A percentile compares a stretch with the other conserved stretches of the same genome.
Conservation (phyloP, 1,140 invertebrate species). For the Zaprionus nigranus region DNA sequence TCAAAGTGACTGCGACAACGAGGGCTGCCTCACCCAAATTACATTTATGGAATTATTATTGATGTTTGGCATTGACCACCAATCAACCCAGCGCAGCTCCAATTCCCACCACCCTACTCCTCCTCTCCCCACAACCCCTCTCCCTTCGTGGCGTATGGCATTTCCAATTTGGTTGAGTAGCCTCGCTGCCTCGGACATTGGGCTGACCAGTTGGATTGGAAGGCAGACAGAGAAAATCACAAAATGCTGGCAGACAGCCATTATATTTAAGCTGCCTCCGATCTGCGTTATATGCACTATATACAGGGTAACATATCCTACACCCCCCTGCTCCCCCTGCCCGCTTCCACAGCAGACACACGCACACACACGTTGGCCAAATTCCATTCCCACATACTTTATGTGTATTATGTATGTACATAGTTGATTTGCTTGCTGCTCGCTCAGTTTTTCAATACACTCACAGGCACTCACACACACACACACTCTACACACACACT, state of each 20-base stretch:
- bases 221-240: slow-evolving; percentile 69
- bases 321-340: not conserved
- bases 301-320: not conserved
- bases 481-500: not conserved
- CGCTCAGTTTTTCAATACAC: slow-evolving; percentile 49
- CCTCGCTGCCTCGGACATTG: slow-evolving; percentile 51
- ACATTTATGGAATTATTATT: slow-evolving; percentile 83
- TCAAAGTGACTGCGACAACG: slow-evolving; percentile 65
- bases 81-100: slow-evolving; percentile 46
- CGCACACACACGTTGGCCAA: no score
- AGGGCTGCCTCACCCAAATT: slow-evolving; percentile 70
- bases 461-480: slow-evolving; percentile 22
- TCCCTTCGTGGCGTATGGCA: slow-evolving; percentile 40
- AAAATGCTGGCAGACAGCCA: slow-evolving; percentile 77
- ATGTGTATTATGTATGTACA: slow-evolving; percentile 80
- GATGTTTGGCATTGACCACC: slow-evolving; percentile 78
- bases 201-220: slow-evolving; percentile 53
- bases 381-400: slow-evolving; percentile 56
- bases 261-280: slow-evolving; percentile 75
- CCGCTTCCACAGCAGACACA: not conserved
- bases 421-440: slow-evolving; percentile 75
- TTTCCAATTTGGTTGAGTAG: slow-evolving; percentile 80
- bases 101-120: slow-evolving; percentile 22
- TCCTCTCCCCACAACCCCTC: slow-evolving; percentile 12
- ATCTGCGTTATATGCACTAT: slow-evolving; percentile 33